Base-by-base conservation (phyloP, 2,888 invertebrate species). In the Pristionchus entomophagus region DNA sequence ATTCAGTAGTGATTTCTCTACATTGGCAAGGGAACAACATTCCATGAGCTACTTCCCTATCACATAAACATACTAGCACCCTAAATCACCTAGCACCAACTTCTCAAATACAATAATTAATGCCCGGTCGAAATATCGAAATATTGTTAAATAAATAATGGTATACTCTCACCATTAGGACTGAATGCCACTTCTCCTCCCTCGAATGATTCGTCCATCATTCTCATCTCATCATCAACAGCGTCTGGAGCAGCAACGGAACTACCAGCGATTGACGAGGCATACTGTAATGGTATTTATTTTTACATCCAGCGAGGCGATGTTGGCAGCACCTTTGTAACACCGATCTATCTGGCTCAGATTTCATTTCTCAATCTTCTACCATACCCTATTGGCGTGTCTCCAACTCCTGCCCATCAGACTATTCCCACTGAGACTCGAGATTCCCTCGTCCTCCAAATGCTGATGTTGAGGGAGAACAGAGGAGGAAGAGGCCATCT, bases 371-470 rank as follows among this genome's bases (percentile, higher is more conserved):
- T 12, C 22, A 59, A n/a, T 59, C 8, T 59, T 59, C 22, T 59
- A 41, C 45, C 45, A 5, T n/a, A 78, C 59, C 32, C 87, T 41
- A 4, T 45, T 19, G 0, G 88, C 84, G 56, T 82, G 69, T 3
- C 84, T 73, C 87, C 87, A 87, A 41, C 86, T 86, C 84, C 85
- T 85, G 38, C 88, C 86, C 56, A 81, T 62, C 22, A 88, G 86
- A 53, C 88, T 88, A 62, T 88, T 88, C 19, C 88, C 88, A 26
- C 73, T 32, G 82, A 77, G 69, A 80, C 85, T 17, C 56, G 41
- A 35, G n/a, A 59, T 51, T 10, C 82, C 41, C 41, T 38, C 53
- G 82, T 82, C 82, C 41, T 82, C 82, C 41, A 73, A 32, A 1
- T 29, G 59, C 26, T 41, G 73, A 8, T 41, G 45, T 6, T 41